Percentiles rank a stretch among this genome's conserved stretches.
Conservation (phyloP, 1,140 invertebrate genomes). For the Eueides isabella region DNA sequence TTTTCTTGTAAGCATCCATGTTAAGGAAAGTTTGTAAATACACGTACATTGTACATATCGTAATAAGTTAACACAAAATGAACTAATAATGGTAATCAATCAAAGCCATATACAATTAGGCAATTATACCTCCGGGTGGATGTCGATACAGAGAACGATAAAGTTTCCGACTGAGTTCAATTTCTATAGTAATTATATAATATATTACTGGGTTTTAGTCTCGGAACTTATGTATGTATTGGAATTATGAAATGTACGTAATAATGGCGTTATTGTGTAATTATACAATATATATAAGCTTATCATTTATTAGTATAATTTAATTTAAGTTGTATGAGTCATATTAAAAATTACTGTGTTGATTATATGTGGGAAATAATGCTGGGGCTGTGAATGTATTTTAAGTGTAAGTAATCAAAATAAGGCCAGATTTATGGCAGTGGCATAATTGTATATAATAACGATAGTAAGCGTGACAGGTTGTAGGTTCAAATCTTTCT, state of each 20-base stretch:
- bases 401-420: no score
- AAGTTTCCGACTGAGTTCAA: conserved; percentile 2
- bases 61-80: background rate
- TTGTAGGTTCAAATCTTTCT: no score
- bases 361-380: no score
- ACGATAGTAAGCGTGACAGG: no score
- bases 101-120: conserved; percentile 8
- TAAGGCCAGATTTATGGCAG: no score
- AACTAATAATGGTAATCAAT: conserved; percentile 13
- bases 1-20: background rate
- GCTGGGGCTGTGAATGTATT: no score
- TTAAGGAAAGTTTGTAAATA: background rate
- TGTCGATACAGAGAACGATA: background rate
- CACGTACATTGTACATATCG: background rate
- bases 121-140: background rate
- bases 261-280: background rate
- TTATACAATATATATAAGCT: background rate
- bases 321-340: no score
- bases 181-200: background rate
- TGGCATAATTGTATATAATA: no score
- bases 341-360: no score
- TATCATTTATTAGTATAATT: no score
- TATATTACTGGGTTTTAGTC: background rate
- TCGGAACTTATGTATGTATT: background rate
- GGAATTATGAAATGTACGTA: background rate